phyloP scores from a whole-genome alignment of 2,888 invertebrate genomes.

The Polydrusus cervinus region DNA sequence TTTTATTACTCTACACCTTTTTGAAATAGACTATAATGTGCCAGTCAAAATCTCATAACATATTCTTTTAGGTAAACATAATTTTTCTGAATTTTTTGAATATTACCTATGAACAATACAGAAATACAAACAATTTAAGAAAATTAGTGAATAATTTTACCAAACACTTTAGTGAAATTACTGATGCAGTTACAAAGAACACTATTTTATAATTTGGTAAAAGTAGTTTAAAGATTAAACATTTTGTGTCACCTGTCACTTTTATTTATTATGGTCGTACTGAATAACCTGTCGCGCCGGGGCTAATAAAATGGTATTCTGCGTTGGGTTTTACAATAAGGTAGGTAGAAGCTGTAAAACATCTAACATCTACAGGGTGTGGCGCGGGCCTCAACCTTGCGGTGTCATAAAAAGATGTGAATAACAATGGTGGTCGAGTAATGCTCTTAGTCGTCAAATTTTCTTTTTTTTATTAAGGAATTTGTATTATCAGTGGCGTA shows the following conservation, averaged over 20 bases:
- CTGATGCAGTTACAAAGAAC: not conserved
- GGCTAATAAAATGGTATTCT: conserved; percentile 52
- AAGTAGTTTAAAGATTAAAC: conserved; percentile 33
- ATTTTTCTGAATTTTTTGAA: too few species aligned
- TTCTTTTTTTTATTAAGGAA: conserved; percentile 32
- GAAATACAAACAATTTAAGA: too few species aligned
- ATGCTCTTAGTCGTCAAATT: conserved; percentile 34
- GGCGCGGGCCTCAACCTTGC: conserved; percentile 39
- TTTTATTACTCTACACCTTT: too few species aligned
- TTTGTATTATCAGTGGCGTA: conserved; percentile 34
- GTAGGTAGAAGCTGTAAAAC: conserved; percentile 54
- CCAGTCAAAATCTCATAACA: too few species aligned
- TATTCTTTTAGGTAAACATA: too few species aligned
- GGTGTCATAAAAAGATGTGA: conserved; percentile 48
- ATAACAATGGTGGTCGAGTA: conserved; percentile 48
- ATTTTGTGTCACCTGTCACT: conserved; percentile 49
- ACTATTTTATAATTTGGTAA: conserved; percentile 29
- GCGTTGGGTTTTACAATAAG: conserved; percentile 43
- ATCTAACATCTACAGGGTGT: conserved; percentile 50
- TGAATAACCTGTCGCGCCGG: conserved; percentile 48
- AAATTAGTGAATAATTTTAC: not conserved
- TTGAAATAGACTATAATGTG: too few species aligned
- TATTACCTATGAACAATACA: too few species aligned
- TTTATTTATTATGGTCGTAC: conserved; percentile 51
- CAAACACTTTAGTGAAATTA: conserved; percentile 23